These are phyloP conservation scores for Lytechinus pictus DNA, from an alignment of 35 echinoderm and acorn worm species.

Conservation along the genomic window DNA sequence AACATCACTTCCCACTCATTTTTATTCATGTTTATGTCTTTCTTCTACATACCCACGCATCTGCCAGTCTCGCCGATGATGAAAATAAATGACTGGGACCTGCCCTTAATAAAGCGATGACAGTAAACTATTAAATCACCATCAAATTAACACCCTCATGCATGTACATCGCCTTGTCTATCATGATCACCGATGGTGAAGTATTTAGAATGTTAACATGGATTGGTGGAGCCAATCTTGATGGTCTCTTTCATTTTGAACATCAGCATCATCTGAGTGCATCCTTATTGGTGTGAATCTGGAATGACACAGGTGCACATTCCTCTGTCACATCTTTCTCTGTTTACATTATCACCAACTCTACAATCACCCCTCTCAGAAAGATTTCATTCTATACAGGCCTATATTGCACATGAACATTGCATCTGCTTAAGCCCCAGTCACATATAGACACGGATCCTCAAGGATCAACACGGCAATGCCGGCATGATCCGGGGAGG, in stretches of 20 bases:
- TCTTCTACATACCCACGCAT: neutral
- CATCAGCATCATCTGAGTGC: neutral
- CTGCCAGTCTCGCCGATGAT: neutral
- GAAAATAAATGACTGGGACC: neutral
- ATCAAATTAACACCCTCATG: neutral
- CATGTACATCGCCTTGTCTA: neutral
- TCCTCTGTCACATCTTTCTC: neutral
- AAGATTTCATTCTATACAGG: neutral
- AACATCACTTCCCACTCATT: neutral
- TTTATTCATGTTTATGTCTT: neutral
- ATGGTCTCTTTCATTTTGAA: neutral
- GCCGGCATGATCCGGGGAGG: too few species aligned
- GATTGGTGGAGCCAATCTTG: neutral
- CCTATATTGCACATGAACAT: too few species aligned
- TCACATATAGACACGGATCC: too few species aligned
- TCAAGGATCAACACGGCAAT: too few species aligned
- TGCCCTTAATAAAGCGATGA: neutral
- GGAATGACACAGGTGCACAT: neutral
- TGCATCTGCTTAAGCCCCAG: too few species aligned
- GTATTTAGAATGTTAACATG: neutral
- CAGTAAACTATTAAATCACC: neutral
- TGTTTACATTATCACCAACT: neutral
- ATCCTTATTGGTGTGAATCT: too few species aligned
- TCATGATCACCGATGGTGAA: neutral
- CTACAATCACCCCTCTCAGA: neutral